These are phyloP conservation scores for Endotricha flammealis DNA, from an alignment of 2,888 invertebrate species.

Conservation along the genomic window DNA sequence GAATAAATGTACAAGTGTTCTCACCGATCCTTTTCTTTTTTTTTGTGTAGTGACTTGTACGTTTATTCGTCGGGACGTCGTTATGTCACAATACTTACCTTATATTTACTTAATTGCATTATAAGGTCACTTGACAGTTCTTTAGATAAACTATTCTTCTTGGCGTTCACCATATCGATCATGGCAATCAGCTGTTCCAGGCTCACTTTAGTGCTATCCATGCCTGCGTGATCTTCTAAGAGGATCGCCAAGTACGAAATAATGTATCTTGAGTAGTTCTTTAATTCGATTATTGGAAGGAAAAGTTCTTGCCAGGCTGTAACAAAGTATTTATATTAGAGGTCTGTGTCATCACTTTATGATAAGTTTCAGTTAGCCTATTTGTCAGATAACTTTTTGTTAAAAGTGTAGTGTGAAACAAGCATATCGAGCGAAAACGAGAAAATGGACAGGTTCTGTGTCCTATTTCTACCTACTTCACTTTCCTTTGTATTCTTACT, in stretches of 20 bases:
- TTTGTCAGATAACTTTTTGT: too few species aligned
- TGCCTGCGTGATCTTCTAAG: slow-evolving; percentile 55
- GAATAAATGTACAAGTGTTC: too few species aligned
- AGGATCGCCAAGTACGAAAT: slow-evolving; percentile 79
- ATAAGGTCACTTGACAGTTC: slow-evolving; percentile 76
- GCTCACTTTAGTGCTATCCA: slow-evolving; percentile 53
- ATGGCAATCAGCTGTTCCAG: slow-evolving; percentile 80
- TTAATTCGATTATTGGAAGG: slow-evolving; percentile 84
- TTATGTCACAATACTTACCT: slow-evolving; percentile 71
- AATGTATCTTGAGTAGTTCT: slow-evolving; percentile 82
- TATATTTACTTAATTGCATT: slow-evolving; percentile 73
- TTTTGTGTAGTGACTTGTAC: too few species aligned
- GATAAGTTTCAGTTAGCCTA: too few species aligned
- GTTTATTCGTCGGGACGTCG: too few species aligned
- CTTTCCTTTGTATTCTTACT: too few species aligned
- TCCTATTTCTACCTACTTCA: too few species aligned
- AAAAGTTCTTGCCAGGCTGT: slow-evolving; percentile 86
- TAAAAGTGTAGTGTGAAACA: too few species aligned
- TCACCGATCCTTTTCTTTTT: too few species aligned
- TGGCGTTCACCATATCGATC: slow-evolving; percentile 78
- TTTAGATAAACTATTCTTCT: slow-evolving; percentile 74
- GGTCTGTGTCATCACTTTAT: too few species aligned
- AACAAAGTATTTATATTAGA: slow-evolving; percentile 38
- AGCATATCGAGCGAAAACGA: too few species aligned
- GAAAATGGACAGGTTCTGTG: too few species aligned